Evolutionary conservation across 2,113 vertebrate genomes (phyloP).

Genomic region (Megalops atlanticus): DNA sequence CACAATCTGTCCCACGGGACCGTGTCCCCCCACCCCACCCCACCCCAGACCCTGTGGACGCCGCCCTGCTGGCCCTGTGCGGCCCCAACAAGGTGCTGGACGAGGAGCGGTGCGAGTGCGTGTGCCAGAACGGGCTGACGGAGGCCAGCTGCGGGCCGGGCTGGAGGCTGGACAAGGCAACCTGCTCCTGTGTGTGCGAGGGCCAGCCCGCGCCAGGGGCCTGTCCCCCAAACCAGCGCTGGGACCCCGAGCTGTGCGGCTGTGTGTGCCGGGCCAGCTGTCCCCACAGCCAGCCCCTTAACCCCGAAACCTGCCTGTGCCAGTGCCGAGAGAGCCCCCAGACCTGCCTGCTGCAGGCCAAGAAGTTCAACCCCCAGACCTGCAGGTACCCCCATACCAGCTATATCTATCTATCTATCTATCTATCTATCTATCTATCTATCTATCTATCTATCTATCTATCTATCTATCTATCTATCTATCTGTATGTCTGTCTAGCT

Average conservation of each 20-base stretch:
- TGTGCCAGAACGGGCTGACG: slow-evolving; percentile 69
- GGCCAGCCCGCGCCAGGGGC: slow-evolving; percentile 50
- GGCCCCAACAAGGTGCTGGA: slow-evolving; percentile 67
- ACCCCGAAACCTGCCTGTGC: slow-evolving; percentile 69
- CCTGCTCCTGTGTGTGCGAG: slow-evolving; percentile 69
- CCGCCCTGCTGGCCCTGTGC: slow-evolving; percentile 63
- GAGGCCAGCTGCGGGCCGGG: slow-evolving; percentile 66
- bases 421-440: background rate
- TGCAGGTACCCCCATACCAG: slow-evolving; percentile 60
- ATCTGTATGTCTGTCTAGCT: no score
- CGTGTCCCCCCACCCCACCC: no score
- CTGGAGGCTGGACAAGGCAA: slow-evolving; percentile 66
- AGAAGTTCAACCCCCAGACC: slow-evolving; percentile 63
- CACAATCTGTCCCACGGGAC: background rate
- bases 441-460: background rate
- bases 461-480: background rate
- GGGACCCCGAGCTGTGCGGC: slow-evolving; percentile 67
- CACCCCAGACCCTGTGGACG: slow-evolving; percentile 55
- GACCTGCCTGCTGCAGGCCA: slow-evolving; percentile 67
- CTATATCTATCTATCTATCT: background rate
- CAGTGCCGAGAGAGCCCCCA: slow-evolving; percentile 66
- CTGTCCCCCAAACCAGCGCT: slow-evolving; percentile 64
- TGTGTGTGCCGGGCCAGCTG: slow-evolving; percentile 62
- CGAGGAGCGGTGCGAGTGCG: slow-evolving; percentile 63
- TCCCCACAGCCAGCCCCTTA: slow-evolving; percentile 64